Conservation (phyloP, 2,797 vertebrate species). For the Chloroceryle amazona region DNA sequence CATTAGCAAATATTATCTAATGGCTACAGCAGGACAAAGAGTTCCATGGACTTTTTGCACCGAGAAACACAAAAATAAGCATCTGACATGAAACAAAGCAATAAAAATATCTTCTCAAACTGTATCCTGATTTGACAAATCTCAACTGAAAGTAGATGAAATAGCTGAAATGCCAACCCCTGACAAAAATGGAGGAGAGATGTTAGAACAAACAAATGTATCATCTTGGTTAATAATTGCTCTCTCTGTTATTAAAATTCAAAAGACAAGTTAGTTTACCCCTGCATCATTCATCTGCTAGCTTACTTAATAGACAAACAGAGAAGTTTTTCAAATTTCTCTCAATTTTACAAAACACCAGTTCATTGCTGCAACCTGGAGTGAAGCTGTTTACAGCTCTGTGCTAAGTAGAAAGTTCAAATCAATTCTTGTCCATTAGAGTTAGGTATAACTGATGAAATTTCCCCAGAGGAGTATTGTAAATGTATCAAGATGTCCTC, state of each 20-base stretch:
- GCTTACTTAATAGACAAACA: conserved; percentile 59
- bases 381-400: conserved; percentile 85
- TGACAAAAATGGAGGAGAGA: conserved; percentile 36
- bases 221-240: conserved; percentile 62
- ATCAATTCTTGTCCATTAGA: conserved; percentile 91
- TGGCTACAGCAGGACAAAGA: background rate
- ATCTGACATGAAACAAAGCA: background rate
- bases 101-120: background rate
- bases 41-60: background rate
- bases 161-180: conserved; percentile 51
- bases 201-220: conserved; percentile 44
- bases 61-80: background rate
- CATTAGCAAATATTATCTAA: background rate
- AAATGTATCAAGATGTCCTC: conserved; percentile 87
- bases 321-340: conserved; percentile 81
- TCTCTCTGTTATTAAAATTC: conserved; percentile 67
- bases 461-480: conserved; percentile 85
- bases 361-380: conserved; percentile 77
- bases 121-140: conserved; percentile 34
- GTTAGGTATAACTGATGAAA: conserved; percentile 88
- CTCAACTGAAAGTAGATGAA: conserved; percentile 41
- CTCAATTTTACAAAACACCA: conserved; percentile 83
- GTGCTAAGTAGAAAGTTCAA: conserved; percentile 87
- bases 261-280: conserved; percentile 66
- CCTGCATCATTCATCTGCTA: conserved; percentile 64